These are phyloP conservation scores for Acrocephalus kingi DNA, from an alignment of 2,113 vertebrate genomes.

Conservation along the genomic window DNA sequence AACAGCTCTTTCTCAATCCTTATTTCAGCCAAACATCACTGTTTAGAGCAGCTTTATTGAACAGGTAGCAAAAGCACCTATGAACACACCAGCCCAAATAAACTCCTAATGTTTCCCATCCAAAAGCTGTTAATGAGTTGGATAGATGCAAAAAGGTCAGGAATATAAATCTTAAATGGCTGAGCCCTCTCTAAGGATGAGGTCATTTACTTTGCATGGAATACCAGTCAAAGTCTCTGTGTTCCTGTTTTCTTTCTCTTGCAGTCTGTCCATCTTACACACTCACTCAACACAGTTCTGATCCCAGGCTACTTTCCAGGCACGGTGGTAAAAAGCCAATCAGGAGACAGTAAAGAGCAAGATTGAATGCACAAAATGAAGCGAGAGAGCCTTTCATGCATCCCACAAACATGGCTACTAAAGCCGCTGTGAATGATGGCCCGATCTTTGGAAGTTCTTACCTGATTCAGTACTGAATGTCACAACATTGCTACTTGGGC, in stretches of 20 bases:
- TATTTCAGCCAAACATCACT: neutral
- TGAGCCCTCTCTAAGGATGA: neutral
- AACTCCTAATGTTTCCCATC: neutral
- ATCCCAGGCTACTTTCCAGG: neutral
- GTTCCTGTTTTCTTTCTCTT: neutral
- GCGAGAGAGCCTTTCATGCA: neutral
- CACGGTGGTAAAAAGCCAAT: neutral
- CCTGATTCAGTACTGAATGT: slow-evolving; percentile 94
- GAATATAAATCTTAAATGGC: neutral
- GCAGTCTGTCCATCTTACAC: neutral
- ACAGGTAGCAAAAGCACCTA: neutral
- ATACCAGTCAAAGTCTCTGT: neutral
- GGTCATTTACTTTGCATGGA: neutral
- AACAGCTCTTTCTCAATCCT: neutral
- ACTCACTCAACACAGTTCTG: neutral
- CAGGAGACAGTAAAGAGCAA: neutral
- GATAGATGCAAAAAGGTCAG: neutral
- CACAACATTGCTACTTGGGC: slow-evolving; percentile 86
- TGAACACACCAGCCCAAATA: neutral
- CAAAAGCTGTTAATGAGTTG: neutral
- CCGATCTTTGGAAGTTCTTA: slow-evolving; percentile 45
- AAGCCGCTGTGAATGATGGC: neutral
- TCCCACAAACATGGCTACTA: neutral
- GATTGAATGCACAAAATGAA: neutral
- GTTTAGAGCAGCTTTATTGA: neutral